Conservation (phyloP, 2,888 invertebrate genomes). For the Cryptocephalus primarius region DNA sequence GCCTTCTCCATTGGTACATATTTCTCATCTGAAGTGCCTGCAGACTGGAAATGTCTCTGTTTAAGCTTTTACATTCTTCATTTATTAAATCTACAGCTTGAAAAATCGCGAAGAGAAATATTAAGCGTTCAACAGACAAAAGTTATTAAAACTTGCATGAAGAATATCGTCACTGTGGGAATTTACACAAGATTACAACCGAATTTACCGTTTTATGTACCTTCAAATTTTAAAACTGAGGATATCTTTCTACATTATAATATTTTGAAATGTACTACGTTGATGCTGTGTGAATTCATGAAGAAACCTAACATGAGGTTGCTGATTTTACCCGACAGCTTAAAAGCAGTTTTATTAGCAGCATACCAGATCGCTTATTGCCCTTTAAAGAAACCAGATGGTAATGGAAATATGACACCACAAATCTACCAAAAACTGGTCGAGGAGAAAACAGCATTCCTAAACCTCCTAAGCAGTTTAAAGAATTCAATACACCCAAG, state of each 20-base stretch:
- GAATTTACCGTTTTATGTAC: constrained; percentile 28
- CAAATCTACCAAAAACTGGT: constrained; percentile 43
- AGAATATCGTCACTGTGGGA: constrained; percentile 54
- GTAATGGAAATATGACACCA: constrained; percentile 43
- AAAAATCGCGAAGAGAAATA: constrained; percentile 28
- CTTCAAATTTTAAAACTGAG: constrained; percentile 5
- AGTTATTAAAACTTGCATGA: constrained; percentile 48
- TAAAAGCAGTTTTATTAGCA: constrained; percentile 52
- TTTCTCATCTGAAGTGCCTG: constrained; percentile 12
- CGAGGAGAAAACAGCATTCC: constrained; percentile 43
- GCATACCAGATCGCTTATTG: constrained; percentile 59
- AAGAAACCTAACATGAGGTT: constrained; percentile 43
- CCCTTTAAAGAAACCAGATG: constrained; percentile 49
- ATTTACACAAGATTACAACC: constrained; percentile 54
- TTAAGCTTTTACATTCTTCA: constrained; percentile 38
- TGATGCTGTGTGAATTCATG: constrained; percentile 41
- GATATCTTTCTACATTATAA: constrained; percentile 41
- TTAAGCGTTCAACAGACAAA: constrained; percentile 60
- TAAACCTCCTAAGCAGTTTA: constrained; percentile 40
- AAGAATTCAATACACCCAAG: constrained; percentile 48
- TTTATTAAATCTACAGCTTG: constrained; percentile 24
- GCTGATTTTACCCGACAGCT: constrained; percentile 45
- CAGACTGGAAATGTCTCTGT: constrained; percentile 37
- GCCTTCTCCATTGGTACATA: too few species aligned
- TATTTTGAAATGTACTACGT: constrained; percentile 40